Evolutionary conservation across 2,113 vertebrate species (phyloP).

Genomic region (Panurus biarmicus): DNA sequence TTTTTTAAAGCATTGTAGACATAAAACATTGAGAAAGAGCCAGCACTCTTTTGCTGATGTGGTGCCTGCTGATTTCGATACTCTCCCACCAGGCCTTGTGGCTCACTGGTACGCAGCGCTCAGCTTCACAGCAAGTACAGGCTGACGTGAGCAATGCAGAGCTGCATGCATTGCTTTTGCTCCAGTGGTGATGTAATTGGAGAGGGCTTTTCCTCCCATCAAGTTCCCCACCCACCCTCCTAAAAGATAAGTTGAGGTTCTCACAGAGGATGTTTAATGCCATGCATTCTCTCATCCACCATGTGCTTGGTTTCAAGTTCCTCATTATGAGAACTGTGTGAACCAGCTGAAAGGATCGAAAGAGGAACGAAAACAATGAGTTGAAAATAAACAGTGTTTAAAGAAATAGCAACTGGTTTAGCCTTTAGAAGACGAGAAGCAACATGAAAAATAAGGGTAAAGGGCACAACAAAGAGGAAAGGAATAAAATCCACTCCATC

Average conservation of each 20-base stretch:
- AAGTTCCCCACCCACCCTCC: not conserved
- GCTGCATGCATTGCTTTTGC: not conserved
- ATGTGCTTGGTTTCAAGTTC: conserved; percentile 7
- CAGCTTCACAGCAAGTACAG: not conserved
- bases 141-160: not conserved
- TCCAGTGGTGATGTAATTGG: not conserved
- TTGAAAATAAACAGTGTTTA: not conserved
- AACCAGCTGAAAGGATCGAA: not conserved
- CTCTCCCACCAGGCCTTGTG: not conserved
- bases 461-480: not conserved
- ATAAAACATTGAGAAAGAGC: not conserved
- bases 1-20: not conserved
- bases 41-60: not conserved
- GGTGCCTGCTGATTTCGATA: not conserved
- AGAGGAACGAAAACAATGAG: not conserved
- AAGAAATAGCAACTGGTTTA: not conserved
- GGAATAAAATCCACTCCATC: not conserved
- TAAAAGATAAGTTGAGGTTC: not conserved
- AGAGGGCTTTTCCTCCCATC: not conserved
- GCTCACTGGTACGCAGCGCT: not conserved
- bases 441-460: not conserved
- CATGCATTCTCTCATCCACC: not conserved
- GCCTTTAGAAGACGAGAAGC: not conserved
- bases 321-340: not conserved
- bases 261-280: not conserved